Percentiles rank a stretch among this genome's conserved stretches.
Conservation (phyloP, 2,888 invertebrate species). For the Xestia xanthographa region DNA sequence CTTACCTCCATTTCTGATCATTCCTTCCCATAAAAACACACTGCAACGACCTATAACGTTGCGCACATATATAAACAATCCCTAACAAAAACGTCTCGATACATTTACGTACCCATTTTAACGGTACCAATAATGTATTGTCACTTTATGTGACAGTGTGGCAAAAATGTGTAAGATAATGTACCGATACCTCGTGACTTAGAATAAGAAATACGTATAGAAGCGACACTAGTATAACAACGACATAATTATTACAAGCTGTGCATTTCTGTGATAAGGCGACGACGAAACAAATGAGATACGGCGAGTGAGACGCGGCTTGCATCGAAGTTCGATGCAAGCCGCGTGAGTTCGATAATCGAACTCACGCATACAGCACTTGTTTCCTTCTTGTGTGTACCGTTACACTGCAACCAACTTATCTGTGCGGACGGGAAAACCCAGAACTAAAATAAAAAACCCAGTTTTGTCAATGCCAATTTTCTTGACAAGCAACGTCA, state of each 20-base stretch:
- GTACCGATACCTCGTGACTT: constrained; percentile 41
- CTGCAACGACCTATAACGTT: constrained; percentile 21
- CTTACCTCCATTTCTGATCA: constrained; percentile 11
- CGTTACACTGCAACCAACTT: background rate
- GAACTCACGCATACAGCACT: background rate
- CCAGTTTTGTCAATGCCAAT: background rate
- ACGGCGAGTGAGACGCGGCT: background rate
- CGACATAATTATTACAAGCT: background rate
- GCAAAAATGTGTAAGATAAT: constrained; percentile 65
- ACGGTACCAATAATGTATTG: constrained; percentile 65
- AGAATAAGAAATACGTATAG: constrained; percentile 11
- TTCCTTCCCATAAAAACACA: constrained; percentile 32
- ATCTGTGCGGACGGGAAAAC: background rate
- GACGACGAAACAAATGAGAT: background rate
- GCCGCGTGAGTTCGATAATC: too few relatives aligned
- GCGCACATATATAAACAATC: constrained; percentile 27
- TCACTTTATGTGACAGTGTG: constrained; percentile 65
- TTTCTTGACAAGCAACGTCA: background rate
- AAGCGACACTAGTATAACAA: background rate
- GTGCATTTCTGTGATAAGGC: background rate
- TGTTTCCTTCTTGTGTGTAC: background rate
- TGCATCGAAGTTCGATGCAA: too few relatives aligned
- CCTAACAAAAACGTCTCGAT: constrained; percentile 51
- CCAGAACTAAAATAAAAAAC: background rate
- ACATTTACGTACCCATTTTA: constrained; percentile 61